phyloP scores from a whole-genome alignment of 2,888 invertebrate species.

The Heliconius hortense region DNA sequence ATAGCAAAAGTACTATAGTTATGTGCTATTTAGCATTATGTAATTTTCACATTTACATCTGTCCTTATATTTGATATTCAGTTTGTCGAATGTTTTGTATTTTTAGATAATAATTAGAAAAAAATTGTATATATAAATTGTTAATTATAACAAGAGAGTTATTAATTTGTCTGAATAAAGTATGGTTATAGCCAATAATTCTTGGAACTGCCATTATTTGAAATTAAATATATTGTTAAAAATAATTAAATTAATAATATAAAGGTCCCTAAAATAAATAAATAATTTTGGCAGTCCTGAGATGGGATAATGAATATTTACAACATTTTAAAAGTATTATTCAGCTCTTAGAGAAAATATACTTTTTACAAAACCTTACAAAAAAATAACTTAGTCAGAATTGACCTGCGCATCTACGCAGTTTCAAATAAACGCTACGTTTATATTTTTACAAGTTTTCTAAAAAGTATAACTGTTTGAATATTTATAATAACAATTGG shows the following conservation, averaged over 20 bases:
- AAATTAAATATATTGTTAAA: background rate
- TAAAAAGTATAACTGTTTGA: background rate
- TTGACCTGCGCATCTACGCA: background rate
- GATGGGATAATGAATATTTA: background rate
- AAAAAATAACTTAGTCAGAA: background rate
- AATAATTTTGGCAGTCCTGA: background rate
- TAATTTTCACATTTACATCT: background rate
- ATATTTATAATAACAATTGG: conserved; percentile 8
- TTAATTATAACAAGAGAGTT: background rate
- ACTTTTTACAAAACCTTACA: background rate
- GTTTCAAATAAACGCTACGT: background rate
- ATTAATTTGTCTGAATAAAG: background rate
- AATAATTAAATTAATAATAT: too few relatives aligned
- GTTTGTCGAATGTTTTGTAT: background rate
- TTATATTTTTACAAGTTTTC: background rate
- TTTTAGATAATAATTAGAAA: conserved; percentile 2
- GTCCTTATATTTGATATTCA: background rate
- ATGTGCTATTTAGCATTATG: background rate
- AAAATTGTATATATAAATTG: background rate
- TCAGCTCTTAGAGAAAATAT: background rate
- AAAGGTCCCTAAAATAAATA: background rate
- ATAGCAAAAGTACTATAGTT: background rate
- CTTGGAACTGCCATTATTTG: background rate
- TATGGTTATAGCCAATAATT: background rate
- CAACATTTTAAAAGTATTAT: background rate